Conservation (phyloP, 2,888 invertebrate species). For the Athrips mouffetella region DNA sequence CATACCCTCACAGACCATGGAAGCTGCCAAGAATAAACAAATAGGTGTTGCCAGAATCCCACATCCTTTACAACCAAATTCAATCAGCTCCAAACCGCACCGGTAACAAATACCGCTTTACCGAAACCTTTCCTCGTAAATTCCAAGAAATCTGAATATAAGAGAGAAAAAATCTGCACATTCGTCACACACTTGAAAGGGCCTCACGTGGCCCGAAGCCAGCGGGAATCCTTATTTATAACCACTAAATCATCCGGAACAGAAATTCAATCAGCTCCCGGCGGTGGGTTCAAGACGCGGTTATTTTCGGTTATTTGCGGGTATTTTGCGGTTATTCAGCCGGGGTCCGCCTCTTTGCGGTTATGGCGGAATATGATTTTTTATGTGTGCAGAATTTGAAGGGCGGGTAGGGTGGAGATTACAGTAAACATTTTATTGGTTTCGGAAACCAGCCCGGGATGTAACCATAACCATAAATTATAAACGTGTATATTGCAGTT, state of each 20-base stretch:
- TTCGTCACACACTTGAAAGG: conserved; percentile 29
- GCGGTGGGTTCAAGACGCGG: conserved; percentile 23
- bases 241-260: conserved; percentile 55
- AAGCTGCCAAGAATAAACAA: no score
- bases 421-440: not conserved
- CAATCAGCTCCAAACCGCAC: no score
- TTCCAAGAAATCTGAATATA: not conserved
- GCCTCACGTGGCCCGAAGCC: conserved; percentile 25
- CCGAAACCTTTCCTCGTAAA: not conserved
- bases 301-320: conserved; percentile 4
- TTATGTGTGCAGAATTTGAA: conserved; percentile 2
- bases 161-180: conserved; percentile 19
- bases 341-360: not conserved
- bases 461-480: no score
- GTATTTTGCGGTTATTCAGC: not conserved
- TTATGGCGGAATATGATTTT: conserved; percentile 7
- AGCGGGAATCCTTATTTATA: conserved; percentile 35
- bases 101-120: not conserved
- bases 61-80: no score
- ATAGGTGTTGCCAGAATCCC: no score
- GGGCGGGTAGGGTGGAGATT: not conserved
- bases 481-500: no score
- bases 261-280: conserved; percentile 59
- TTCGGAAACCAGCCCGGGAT: no score
- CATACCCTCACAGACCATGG: no score